Evolutionary conservation across 1,140 invertebrate species (phyloP).

Genomic region (Bombus confusus): DNA sequence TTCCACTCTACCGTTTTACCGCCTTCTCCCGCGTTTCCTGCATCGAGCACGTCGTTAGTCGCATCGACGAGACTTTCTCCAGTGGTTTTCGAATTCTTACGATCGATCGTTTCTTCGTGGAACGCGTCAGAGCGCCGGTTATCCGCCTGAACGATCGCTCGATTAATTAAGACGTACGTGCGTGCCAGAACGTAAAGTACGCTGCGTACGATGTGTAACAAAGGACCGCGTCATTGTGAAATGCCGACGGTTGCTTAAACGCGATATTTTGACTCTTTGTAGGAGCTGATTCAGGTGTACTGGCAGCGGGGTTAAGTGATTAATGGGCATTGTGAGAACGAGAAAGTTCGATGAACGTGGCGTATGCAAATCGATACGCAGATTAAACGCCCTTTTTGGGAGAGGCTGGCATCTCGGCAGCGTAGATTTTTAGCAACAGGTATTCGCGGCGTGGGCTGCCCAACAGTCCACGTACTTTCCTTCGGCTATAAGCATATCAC

Average conservation of each 20-base stretch:
- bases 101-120: slow-evolving; percentile 4
- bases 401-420: not conserved
- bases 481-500: too few relatives aligned
- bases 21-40: not conserved
- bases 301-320: not conserved
- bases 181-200: not conserved
- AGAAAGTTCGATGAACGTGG: slow-evolving; percentile 12
- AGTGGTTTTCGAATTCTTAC: slow-evolving; percentile 26
- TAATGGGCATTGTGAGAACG: not conserved
- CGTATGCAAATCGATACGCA: not conserved
- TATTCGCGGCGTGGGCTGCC: too few relatives aligned
- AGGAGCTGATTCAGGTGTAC: not conserved
- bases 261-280: not conserved
- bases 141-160: not conserved
- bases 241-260: not conserved
- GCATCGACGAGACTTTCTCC: slow-evolving; percentile 9
- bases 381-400: slow-evolving; percentile 14
- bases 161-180: not conserved
- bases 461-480: too few relatives aligned
- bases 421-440: too few relatives aligned
- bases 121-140: accelerated
- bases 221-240: not conserved
- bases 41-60: not conserved
- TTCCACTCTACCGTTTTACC: too few relatives aligned
- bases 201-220: not conserved